Base-by-base conservation (phyloP, 2,888 invertebrate species). In the Baccha elongata region DNA sequence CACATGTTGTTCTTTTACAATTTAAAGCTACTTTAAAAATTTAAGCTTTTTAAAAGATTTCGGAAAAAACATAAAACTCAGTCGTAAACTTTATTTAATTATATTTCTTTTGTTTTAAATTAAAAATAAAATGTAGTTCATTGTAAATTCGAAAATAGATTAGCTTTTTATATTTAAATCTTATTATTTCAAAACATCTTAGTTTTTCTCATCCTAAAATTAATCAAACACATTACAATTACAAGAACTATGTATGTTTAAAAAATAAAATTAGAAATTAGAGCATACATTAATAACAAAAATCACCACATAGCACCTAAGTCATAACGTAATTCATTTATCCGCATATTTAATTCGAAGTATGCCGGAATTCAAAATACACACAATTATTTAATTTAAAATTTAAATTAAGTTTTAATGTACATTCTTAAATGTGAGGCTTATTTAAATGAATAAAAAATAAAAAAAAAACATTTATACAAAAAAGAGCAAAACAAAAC, bases 381-480 rank as follows among this genome's bases (percentile, higher is more conserved):
- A 44, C 15, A 40, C 35, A 23, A 46, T 44, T 40, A 52, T 58
- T 72, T 67, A 3, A 67, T 48, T 69, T 53, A 8, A 50, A 46
- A 37, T 71, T 55, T 67, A 15, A 35, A 62, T 55, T 76, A 62
- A 68, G 35, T 81, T 65, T 52, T 68, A 26, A 37, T 78, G 72
- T 83, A 76, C 72, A 83, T 78, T 83, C 17, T 50, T 55, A 53
- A 62, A 67, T 68, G 37, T 72, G 50, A 76, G 64, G 67, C 60
- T 81, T 69, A 52, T 73, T 80, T 81, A 62, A 71, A 46, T 71
- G 58, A 73, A 40, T 44, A 75, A 71, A 21, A 69, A 55, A 23
- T 13, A 42, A 21, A 55, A 71, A 74, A 65, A 42, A 21, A 55
- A 71, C 69, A 65, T 48, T 72, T 60, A 78, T 67, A 65, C 48